Evolutionary conservation across 2,888 invertebrate genomes (phyloP), one percentile per base, ranked within the genome.

Genomic region (Eristalis tenax): DNA sequence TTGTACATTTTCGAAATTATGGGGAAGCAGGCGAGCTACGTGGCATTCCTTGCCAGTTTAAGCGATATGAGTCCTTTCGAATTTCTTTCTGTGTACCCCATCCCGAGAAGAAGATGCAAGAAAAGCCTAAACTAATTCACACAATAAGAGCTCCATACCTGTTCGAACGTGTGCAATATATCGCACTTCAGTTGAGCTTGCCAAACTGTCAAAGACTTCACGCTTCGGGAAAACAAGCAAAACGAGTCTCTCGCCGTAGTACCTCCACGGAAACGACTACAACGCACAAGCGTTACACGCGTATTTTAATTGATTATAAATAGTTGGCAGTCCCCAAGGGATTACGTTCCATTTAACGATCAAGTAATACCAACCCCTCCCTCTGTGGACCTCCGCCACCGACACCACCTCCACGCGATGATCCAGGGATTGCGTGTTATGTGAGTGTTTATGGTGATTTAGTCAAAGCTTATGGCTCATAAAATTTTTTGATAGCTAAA

Each of bases 401-500:
- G 15, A 13, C 28, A 43, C 38, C 11, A 32, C 28, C 57, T 50
- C 56, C n/a, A 50, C 50, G 2, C 50, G 61, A 40, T 43, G 56
- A 38, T 8, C 68, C 22, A 70, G 69, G 74, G 75, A 74, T 83
- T 79, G 83, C 87, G 83, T 83, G 83, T 80, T 87, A 79, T 83
- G 76, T 73, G 91, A 91, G 92, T 92, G 92, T 92, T 92, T 92
- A 92, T 92, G 91, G 92, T 91, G 92, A 92, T 92, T 92, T 92
- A 92, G 92, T 92, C 92, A 84, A 80, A 91, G 91, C 92, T 91
- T 92, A 91, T 92, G 91, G 91, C 91, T 92, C 92, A 92, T 92
- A 92, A 92, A 92, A 92, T 90, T 90, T 91, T 91, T 92, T 92
- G 92, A 92, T 92, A 92, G 92, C 92, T 92, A 92, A 92, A 92